Percentiles rank a stretch among this genome's conserved stretches.
These are phyloP conservation scores for Trachelus iudaicus DNA, from an alignment of 2,888 invertebrate species.

Conservation along the genomic window DNA sequence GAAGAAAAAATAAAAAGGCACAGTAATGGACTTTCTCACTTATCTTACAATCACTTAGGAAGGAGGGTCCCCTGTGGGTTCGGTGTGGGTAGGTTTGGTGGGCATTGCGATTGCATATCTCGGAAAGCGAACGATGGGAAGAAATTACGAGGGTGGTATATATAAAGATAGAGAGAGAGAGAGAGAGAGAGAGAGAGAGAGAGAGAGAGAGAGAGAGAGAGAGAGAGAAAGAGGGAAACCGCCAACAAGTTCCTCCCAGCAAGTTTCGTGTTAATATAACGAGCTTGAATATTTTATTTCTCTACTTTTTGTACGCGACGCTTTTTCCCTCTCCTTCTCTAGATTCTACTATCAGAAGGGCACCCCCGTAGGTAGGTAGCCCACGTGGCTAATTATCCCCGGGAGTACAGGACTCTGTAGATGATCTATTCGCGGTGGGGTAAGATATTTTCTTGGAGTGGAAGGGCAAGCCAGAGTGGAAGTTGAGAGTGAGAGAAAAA, in stretches of 20 bases:
- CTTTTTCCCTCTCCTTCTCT: conserved; percentile 2
- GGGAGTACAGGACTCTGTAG: conserved; percentile 53
- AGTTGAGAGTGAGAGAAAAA: conserved; percentile 27
- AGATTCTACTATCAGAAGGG: conserved; percentile 4
- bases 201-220: no score
- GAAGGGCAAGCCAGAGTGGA: conserved; percentile 25
- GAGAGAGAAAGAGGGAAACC: neutral
- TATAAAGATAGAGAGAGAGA: no score
- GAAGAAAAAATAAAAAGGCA: neutral
- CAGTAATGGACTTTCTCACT: conserved; percentile 29
- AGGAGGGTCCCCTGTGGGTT: conserved; percentile 27
- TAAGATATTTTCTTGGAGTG: conserved; percentile 46
- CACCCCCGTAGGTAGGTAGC: conserved; percentile 15
- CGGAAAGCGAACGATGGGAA: conserved; percentile 1
- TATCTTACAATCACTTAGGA: conserved; percentile 48
- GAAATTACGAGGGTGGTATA: neutral
- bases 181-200: no score
- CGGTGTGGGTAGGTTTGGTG: neutral
- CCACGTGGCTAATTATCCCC: conserved; percentile 61
- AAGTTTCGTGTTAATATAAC: conserved; percentile 40
- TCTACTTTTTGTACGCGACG: conserved; percentile 7
- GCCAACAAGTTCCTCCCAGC: neutral
- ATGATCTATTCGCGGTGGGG: conserved; percentile 57
- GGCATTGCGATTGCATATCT: conserved; percentile 40
- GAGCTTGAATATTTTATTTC: conserved; percentile 38